Conservation (phyloP, 1,140 invertebrate species). For the Chrysopa pallens region DNA sequence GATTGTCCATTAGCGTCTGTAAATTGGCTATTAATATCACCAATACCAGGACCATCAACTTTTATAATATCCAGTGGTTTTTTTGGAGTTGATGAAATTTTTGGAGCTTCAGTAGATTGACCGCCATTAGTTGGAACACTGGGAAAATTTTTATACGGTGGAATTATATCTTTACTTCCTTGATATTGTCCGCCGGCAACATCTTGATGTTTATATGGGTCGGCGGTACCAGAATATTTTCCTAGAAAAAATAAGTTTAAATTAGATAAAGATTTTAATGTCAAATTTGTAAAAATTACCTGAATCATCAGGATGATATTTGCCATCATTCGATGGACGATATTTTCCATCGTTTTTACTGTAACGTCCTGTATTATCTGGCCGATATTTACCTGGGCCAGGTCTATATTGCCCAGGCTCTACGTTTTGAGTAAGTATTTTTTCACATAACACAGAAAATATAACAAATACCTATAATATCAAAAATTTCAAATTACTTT, state of each 20-base stretch:
- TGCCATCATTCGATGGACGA: slow-evolving; percentile 5
- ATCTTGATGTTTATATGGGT: background rate
- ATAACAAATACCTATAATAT: no score
- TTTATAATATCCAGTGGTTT: background rate
- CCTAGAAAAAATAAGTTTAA: no score
- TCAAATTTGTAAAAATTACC: background rate
- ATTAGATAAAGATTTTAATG: slow-evolving; percentile 3
- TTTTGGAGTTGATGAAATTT: no score
- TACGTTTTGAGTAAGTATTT: no score
- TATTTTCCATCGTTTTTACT: slow-evolving; percentile 1
- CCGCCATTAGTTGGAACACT: background rate
- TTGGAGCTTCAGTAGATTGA: background rate
- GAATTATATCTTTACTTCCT: background rate
- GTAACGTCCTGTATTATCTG: slow-evolving; percentile 3
- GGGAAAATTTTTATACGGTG: background rate
- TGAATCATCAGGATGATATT: slow-evolving; percentile 7
- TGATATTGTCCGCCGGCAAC: background rate
- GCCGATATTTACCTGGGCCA: slow-evolving; percentile 1
- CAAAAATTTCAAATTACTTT: no score
- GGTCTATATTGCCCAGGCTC: no score
- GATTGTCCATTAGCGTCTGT: background rate
- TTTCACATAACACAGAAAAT: no score
- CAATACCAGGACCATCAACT: background rate
- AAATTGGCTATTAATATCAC: background rate
- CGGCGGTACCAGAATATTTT: slow-evolving; percentile 2